Conservation (phyloP, 1,140 invertebrate species). For the Drusus annulatus region DNA sequence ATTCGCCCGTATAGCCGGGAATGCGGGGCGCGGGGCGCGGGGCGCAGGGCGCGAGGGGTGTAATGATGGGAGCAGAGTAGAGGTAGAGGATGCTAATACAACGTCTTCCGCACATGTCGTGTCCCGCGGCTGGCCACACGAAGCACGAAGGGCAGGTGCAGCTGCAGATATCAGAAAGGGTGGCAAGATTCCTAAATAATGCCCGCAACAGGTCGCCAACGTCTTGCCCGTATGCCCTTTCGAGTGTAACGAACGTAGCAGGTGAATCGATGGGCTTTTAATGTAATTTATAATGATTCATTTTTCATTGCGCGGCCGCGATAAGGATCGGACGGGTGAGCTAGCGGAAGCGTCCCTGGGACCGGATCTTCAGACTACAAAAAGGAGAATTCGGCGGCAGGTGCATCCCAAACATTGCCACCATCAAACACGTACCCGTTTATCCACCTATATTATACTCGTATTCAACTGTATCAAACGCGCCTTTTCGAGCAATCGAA, state of each 20-base stretch:
- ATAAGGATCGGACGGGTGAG: conserved; percentile 50
- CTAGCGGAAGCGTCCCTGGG: conserved; percentile 61
- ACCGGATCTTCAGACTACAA: conserved; percentile 57
- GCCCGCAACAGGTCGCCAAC: conserved; percentile 43
- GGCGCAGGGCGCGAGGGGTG: neutral
- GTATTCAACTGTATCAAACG: neutral
- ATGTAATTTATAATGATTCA: conserved; percentile 54
- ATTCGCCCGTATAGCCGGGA: conserved; percentile 28
- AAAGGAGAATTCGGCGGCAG: conserved; percentile 47
- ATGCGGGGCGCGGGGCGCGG: neutral
- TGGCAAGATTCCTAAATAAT: conserved; percentile 33
- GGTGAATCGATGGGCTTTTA: conserved; percentile 68
- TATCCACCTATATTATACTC: neutral
- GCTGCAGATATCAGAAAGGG: conserved; percentile 4
- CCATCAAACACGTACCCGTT: neutral
- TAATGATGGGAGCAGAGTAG: conserved; percentile 1
- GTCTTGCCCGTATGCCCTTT: conserved; percentile 63
- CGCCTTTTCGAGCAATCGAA: no score
- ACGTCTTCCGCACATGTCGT: conserved; percentile 71
- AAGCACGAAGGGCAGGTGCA: conserved; percentile 50
- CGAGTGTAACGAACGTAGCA: conserved; percentile 69
- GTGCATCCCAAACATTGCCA: conserved; percentile 42
- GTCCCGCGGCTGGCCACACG: conserved; percentile 61
- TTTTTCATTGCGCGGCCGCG: conserved; percentile 42
- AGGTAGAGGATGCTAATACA: conserved; percentile 51